Evolutionary conservation across 2,888 invertebrate genomes (phyloP), one percentile per base, ranked within the genome.

Genomic region (Apantesis nais): DNA sequence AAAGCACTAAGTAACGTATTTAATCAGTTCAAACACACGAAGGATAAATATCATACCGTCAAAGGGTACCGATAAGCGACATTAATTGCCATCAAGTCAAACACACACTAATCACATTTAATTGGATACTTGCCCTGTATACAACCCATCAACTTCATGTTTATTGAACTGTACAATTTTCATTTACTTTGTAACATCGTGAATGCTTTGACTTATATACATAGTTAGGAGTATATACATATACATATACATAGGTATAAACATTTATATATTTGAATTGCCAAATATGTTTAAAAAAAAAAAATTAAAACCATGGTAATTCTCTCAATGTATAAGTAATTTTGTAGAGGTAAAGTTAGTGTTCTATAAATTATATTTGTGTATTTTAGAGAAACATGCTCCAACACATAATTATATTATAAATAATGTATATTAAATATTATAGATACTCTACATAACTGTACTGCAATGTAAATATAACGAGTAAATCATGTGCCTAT

Each of bases 31-130:
- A 74, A 75, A 74, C 60, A 80, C 66, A 77, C 72, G 71, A 58
- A 67, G 71, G 66, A 73, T 74, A 77, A 73, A 78, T 83, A 77
- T 72, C 70, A 70, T 75, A 58, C 67, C 74, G 68, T 80, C 78
- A 82, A 82, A 80, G 80, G 78, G 72, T 72, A 75, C 37, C 52
- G 71, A 80, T 68, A 70, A 72, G 73, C 71, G 74, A 75, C 63
- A 77, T 77, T 83, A 83, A 80, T 82, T 76, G 76, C 75, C 62
- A 67, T 70, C 70, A 72, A 77, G 65, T 72, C 69, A 72, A 75
- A 71, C 74, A 72, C 67, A 73, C 61, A 73, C 69, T 83, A 84
- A 84, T 84, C 77, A 73, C 67, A 67, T 74, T 65, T 83, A 82
- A 83, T 83, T 83, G 80, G 82, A 76, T 73, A 70, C 66, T 52